Evolutionary conservation across 1,140 invertebrate genomes (phyloP).

Genomic region (Heliothis virescens): DNA sequence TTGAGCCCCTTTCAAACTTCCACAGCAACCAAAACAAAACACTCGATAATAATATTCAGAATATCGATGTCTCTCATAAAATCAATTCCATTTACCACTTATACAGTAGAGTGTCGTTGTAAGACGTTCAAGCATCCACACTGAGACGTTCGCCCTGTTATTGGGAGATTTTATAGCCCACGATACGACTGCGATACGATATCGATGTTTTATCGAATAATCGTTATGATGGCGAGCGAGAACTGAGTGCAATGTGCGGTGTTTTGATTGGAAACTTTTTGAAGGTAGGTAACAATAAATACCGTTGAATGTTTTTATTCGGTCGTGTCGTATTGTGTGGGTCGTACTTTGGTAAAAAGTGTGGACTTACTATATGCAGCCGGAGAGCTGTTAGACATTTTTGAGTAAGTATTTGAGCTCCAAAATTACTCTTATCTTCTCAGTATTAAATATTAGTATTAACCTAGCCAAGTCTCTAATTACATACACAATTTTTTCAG

Average conservation of each 20-base stretch:
- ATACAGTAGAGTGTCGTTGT: slow-evolving; percentile 2
- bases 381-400: too few relatives aligned
- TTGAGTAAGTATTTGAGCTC: too few relatives aligned
- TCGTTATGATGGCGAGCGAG: not conserved
- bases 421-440: too few relatives aligned
- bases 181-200: slow-evolving; percentile 20
- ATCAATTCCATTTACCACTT: slow-evolving; percentile 26
- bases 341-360: too few relatives aligned
- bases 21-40: not conserved
- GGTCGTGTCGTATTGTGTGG: too few relatives aligned
- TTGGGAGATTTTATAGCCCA: not conserved
- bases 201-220: not conserved
- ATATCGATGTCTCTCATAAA: slow-evolving; percentile 23
- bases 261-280: not conserved
- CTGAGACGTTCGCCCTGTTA: slow-evolving; percentile 21
- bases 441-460: too few relatives aligned
- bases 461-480: too few relatives aligned
- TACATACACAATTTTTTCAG: too few relatives aligned
- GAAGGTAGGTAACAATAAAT: too few relatives aligned
- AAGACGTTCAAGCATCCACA: slow-evolving; percentile 1
- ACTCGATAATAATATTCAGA: not conserved
- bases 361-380: too few relatives aligned
- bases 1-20: not conserved
- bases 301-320: too few relatives aligned
- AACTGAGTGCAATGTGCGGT: not conserved